phyloP scores from a whole-genome alignment of 2,113 vertebrate species.

The Notiomystis cincta region DNA sequence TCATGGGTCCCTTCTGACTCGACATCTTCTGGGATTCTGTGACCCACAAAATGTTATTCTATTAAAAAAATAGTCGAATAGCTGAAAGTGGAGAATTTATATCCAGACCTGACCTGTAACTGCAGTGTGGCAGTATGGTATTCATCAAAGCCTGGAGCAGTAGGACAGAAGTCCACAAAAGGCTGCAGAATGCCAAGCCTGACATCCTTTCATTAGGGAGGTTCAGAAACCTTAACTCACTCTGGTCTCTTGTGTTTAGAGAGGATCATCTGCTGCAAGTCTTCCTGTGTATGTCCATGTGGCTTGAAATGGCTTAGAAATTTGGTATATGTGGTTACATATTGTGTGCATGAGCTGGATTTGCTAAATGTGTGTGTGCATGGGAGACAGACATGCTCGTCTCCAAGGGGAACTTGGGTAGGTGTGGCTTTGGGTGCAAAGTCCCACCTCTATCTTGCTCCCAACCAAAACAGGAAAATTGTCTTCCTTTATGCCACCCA shows the following conservation, averaged over 20 bases:
- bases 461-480: not conserved
- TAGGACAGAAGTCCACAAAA: not conserved
- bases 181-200: not conserved
- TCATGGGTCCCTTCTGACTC: not conserved
- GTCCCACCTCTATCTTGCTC: not conserved
- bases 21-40: not conserved
- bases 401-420: not conserved
- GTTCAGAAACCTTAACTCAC: not conserved
- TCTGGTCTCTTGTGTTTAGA: not conserved
- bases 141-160: not conserved
- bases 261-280: not conserved
- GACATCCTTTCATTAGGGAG: not conserved
- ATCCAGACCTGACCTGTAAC: not conserved
- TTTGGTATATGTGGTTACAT: not conserved
- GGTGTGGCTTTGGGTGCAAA: not conserved
- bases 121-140: not conserved
- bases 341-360: rapidly evolving
- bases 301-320: not conserved
- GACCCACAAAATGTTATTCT: not conserved
- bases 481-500: not conserved
- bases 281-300: not conserved
- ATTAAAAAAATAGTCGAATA: not conserved
- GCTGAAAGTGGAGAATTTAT: not conserved
- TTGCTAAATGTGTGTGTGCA: not conserved
- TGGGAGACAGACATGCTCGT: not conserved